Base-by-base conservation (phyloP, 1,140 invertebrate species). In the Anastrepha ludens region DNA sequence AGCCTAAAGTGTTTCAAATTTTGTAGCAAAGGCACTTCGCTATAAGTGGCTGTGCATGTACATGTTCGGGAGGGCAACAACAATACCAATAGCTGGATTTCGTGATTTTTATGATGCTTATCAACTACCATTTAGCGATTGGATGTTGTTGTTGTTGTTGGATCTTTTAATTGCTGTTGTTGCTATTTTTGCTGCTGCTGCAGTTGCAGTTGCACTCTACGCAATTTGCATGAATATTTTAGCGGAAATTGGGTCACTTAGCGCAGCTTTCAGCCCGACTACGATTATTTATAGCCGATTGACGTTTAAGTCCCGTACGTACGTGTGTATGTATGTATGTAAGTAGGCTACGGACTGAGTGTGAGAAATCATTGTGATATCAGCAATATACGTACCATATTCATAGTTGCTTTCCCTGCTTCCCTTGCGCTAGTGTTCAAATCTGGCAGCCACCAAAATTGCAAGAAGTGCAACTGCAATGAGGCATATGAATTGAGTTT, bases 231-330 rank as follows among this genome's bases (percentile, higher is more conserved):
- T 81, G 44, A 81, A 81, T 81, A 81, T 81, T 81, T 81, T 20
- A 81, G 47, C 44, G 74, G 9, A 81, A 81, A 81, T 81, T 81
- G 74, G 74, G 74, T 81, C 74, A 81, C 74, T 81, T 81, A 81
- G 74, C 74, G n/a, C n/a, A 55, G 74, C 74, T 81, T 81, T 81
- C 47, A 81, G 17, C 20, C 47, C 55, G 39, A 47, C 11, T 81
- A 9, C 74, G 47, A 81, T 55, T 81, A 81, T 81, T 81, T 81
- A 81, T 81, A 81, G 47, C 3, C 47, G 41, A 81, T n/a, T 81
- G 47, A 55, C 17, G 74, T 81, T 55, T 29, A 81, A 81, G 55
- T 50, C 44, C 74, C 6, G 15, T 7, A 7, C 47, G 70, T 17
- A 5, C 65, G 39, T 39, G 11, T 67, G 39, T 41, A 74, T 15